These are phyloP conservation scores for Catharus fuscescens DNA, from an alignment of 2,113 vertebrate genomes.

Conservation along the genomic window DNA sequence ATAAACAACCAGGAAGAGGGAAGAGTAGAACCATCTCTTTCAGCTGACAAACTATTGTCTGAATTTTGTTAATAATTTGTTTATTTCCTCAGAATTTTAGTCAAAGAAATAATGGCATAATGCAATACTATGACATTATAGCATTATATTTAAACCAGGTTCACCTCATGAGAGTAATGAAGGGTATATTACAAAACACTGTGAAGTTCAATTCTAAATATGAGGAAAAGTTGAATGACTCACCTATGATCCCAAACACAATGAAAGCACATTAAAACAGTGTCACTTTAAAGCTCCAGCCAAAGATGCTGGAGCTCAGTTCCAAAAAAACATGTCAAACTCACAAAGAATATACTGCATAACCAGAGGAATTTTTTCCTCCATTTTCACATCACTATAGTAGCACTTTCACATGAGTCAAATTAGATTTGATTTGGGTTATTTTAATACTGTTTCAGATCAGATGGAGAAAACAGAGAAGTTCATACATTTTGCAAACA, in stretches of 20 bases:
- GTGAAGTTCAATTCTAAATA: neutral
- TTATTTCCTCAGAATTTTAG: neutral
- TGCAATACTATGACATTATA: neutral
- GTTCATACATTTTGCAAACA: neutral
- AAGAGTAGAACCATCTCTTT: neutral
- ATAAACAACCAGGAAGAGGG: neutral
- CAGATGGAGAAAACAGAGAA: neutral
- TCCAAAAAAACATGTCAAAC: neutral
- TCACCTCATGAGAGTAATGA: neutral
- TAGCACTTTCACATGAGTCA: neutral
- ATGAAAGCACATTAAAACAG: neutral
- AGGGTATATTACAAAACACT: neutral
- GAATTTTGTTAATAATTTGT: neutral
- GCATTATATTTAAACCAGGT: neutral
- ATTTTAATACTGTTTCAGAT: conserved; percentile 19
- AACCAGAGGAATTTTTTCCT: neutral
- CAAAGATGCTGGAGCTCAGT: neutral
- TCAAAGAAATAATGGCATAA: neutral
- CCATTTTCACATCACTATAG: neutral
- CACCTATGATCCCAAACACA: neutral
- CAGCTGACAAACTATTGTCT: neutral
- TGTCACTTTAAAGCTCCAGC: neutral
- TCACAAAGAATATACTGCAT: neutral
- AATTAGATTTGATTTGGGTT: neutral
- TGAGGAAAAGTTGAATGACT: neutral